These are phyloP conservation scores for Drosophila austrosaltans DNA, from an alignment of 2,888 invertebrate species.

Conservation along the genomic window DNA sequence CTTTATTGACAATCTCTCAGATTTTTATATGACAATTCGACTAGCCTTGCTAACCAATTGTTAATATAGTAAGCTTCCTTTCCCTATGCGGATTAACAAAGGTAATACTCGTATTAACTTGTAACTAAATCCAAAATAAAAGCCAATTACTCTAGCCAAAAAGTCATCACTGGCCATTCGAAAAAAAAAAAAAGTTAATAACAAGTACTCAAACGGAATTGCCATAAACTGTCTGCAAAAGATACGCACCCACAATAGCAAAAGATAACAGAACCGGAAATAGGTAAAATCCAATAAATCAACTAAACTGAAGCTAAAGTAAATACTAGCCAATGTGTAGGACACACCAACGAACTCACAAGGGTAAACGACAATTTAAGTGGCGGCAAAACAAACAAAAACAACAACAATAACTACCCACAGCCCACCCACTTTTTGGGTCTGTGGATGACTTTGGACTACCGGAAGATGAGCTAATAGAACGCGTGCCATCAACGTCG, in stretches of 20 bases:
- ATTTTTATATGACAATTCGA: too few species aligned
- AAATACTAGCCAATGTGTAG: slow-evolving; percentile 40
- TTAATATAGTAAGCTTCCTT: too few species aligned
- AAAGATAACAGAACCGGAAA: slow-evolving; percentile 70
- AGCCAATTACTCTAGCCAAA: slow-evolving; percentile 20
- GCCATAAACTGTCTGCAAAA: slow-evolving; percentile 39
- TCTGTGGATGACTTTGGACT: slow-evolving; percentile 33
- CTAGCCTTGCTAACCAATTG: too few species aligned
- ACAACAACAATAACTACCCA: slow-evolving; percentile 32
- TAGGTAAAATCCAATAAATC: slow-evolving; percentile 81
- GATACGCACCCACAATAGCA: slow-evolving; percentile 26
- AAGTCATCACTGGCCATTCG: slow-evolving; percentile 39
- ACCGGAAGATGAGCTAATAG: slow-evolving; percentile 81
- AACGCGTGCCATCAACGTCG: slow-evolving; percentile 82
- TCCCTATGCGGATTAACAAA: too few species aligned
- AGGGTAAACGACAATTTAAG: slow-evolving; percentile 40
- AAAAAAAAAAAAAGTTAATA: slow-evolving; percentile 47
- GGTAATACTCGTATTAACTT: too few species aligned
- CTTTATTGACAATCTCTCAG: too few species aligned
- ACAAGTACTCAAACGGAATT: slow-evolving; percentile 56
- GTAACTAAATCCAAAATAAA: too few species aligned
- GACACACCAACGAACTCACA: slow-evolving; percentile 5
- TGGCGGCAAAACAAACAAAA: slow-evolving; percentile 48
- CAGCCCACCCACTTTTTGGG: slow-evolving; percentile 7
- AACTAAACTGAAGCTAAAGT: slow-evolving; percentile 58